Base-by-base conservation (phyloP, 2,797 vertebrate species). In the Amblyopsis hoosieri region DNA sequence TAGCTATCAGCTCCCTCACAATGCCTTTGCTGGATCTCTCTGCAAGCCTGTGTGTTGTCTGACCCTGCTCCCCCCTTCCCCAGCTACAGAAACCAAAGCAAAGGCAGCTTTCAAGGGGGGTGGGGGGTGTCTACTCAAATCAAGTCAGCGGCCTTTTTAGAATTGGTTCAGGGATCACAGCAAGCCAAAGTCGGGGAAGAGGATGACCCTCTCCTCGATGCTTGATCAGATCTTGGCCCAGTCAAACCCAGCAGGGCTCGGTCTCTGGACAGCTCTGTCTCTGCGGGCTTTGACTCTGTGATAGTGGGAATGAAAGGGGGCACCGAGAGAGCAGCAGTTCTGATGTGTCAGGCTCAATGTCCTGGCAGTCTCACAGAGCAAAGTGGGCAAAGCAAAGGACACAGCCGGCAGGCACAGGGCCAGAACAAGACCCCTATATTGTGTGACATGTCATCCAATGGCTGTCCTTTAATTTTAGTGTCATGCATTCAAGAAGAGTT, bases 151-250 rank as follows among this genome's bases (percentile, higher is more conserved):
- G 84, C 87, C 89, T 88, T 91, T 91, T 92, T 86, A 86, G 87
- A 90, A 90, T 85, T 68, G 82, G 90, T 92, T 92, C 87, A 89
- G 86, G 90, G 91, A 93, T 93, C 91, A 92, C 88, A 92, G 90
- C 86, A 85, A 91, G 90, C 87, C 77, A 87, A 89, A 92, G 89
- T 91, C 90, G 85, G 86, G 85, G 87, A 90, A 83, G 87, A 91
- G 85, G 85, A 87, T 92, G 89, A 92, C 90, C 90, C 88, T 90
- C 85, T 90, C 90, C 89, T 92, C 85, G 42, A 89, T 91, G 91
- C 91, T 91, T 89, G 89, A 92, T 92, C 86, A 70, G 90, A 93
- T 92, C 90, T 91, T 92, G 88, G 92, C 91, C 92, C 89, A 92
- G 92, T 89, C 90, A 89, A 90, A 91, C 86, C 87, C 89, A 81